A percentile compares a stretch with the other conserved stretches of the same genome.
Conservation (phyloP, 1,140 invertebrate species). For the Brachionus manjavacas region DNA sequence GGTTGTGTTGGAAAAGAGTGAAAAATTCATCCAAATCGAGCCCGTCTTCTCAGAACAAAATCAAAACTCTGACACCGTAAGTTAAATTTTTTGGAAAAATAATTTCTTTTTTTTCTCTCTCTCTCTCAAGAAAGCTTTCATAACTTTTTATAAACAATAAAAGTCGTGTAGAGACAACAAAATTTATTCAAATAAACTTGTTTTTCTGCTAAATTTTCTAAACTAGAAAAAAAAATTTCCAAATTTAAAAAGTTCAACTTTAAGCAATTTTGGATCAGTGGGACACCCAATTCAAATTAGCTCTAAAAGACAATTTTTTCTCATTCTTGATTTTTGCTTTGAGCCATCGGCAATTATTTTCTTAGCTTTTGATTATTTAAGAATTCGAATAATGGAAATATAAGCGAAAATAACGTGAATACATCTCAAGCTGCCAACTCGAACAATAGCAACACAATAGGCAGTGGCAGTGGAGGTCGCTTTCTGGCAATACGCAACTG, state of each 20-base stretch:
- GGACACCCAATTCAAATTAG: neutral
- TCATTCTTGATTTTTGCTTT: neutral
- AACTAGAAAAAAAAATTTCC: neutral
- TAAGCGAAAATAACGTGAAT: neutral
- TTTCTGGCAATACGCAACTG: conserved; percentile 40
- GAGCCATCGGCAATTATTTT: neutral
- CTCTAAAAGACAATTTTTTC: neutral
- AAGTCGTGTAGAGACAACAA: neutral
- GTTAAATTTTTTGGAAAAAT: neutral
- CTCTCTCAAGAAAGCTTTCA: neutral
- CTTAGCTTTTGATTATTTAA: neutral
- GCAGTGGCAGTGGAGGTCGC: neutral
- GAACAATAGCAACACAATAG: conserved; percentile 11
- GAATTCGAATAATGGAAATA: neutral
- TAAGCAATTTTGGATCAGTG: neutral
- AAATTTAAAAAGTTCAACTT: neutral
- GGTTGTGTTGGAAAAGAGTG: neutral
- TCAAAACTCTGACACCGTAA: neutral
- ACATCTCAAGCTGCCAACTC: neutral
- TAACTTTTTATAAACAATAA: neutral
- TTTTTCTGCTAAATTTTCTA: neutral
- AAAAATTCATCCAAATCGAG: neutral
- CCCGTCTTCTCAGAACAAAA: neutral
- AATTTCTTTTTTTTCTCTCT: neutral
- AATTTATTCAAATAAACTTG: neutral